Percentiles rank a stretch among this genome's conserved stretches.
phyloP scores from a whole-genome alignment of 2,888 invertebrate genomes.

The Meganola albula region DNA sequence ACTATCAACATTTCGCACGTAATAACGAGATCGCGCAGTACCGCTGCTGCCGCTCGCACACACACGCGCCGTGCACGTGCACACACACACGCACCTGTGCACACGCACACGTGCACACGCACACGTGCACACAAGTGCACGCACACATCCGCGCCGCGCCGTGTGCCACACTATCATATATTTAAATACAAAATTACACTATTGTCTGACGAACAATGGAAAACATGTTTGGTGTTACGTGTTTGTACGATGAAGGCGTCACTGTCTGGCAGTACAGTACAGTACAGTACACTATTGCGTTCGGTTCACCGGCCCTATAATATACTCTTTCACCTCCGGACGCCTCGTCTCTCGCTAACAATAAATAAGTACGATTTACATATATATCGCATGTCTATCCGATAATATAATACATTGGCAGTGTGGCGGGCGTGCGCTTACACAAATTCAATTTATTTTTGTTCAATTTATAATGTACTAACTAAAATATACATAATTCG shows the following conservation, averaged over 20 bases:
- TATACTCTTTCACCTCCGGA: constrained; percentile 39
- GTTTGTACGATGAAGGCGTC: constrained; percentile 32
- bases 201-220: constrained; percentile 41
- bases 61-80: constrained; percentile 19
- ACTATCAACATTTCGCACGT: constrained; percentile 74
- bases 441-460: constrained; percentile 53
- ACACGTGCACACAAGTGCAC: constrained; percentile 1
- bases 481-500: constrained; percentile 40
- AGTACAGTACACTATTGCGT: constrained; percentile 33
- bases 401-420: constrained; percentile 57
- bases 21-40: constrained; percentile 62
- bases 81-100: constrained; percentile 9
- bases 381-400: constrained; percentile 41
- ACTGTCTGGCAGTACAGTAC: constrained; percentile 44
- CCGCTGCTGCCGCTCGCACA: constrained; percentile 26
- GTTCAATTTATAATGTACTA: constrained; percentile 63
- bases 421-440: constrained; percentile 53
- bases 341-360: constrained; percentile 42
- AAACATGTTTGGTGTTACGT: constrained; percentile 37
- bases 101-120: constrained; percentile 11
- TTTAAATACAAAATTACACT: constrained; percentile 38
- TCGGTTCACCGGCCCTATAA: constrained; percentile 25
- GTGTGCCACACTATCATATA: constrained; percentile 23
- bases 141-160: constrained; percentile 6
- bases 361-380: constrained; percentile 63